Conservation (phyloP, 2,797 vertebrate species). For the Intellagama lesueurii region DNA sequence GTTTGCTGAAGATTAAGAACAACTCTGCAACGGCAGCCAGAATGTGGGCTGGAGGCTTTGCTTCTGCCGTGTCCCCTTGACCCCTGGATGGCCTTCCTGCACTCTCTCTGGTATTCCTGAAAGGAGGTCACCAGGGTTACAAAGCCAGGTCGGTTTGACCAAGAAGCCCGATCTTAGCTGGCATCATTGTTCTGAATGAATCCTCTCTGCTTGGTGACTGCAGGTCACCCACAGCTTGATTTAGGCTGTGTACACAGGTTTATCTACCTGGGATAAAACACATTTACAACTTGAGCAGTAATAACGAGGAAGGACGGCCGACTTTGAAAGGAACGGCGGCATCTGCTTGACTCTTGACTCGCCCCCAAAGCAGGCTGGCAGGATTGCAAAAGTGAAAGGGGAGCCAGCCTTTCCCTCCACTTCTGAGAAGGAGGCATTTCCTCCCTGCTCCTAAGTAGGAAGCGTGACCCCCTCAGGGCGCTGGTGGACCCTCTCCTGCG, state of each 20-base stretch:
- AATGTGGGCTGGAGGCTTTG: constrained; percentile 42
- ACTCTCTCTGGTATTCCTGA: constrained; percentile 47
- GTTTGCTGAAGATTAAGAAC: constrained; percentile 50
- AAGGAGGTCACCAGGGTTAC: constrained; percentile 41
- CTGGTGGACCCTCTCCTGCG: too few species aligned
- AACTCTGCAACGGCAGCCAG: constrained; percentile 20
- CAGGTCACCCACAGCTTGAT: background rate
- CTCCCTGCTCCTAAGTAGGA: background rate
- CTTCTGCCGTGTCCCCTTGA: constrained; percentile 62
- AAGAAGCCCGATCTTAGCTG: background rate
- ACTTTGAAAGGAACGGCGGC: accelerated
- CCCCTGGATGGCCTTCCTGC: constrained; percentile 71
- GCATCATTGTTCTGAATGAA: accelerated
- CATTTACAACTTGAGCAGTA: accelerated
- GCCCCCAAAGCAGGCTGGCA: background rate
- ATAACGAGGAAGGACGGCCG: background rate
- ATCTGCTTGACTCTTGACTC: accelerated
- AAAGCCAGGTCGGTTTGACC: background rate
- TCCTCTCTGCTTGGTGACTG: too few species aligned
- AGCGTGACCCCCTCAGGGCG: too few species aligned
- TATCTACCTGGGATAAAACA: accelerated
- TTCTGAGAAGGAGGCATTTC: too few species aligned
- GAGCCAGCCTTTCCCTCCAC: too few species aligned
- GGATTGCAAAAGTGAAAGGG: background rate
- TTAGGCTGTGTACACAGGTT: accelerated